A percentile compares a stretch with the other conserved stretches of the same genome.
Evolutionary conservation across 2,113 vertebrate species (phyloP).

Genomic region (Mesocricetus auratus): DNA sequence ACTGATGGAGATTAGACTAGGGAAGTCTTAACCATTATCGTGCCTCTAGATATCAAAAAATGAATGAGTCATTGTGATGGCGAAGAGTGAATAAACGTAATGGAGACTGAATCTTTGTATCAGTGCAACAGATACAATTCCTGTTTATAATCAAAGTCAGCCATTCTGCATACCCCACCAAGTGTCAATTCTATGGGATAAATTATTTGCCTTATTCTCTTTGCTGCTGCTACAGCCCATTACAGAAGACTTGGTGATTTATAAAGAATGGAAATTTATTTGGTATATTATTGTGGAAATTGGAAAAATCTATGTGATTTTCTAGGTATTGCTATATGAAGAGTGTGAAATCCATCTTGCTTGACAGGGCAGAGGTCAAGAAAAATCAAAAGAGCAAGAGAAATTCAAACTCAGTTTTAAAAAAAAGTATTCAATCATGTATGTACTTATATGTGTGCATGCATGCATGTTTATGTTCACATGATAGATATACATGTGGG

Average conservation of each 20-base stretch:
- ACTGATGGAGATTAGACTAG: background rate
- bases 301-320: background rate
- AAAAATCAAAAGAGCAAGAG: background rate
- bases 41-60: background rate
- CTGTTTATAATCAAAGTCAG: background rate
- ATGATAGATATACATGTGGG: background rate
- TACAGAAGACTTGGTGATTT: background rate
- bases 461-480: background rate
- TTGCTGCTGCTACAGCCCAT: background rate
- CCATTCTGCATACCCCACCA: background rate
- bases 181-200: background rate
- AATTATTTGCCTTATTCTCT: background rate
- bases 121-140: background rate
- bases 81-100: background rate
- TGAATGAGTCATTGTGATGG: background rate
- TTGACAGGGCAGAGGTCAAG: background rate
- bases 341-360: no score
- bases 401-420: background rate
- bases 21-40: background rate
- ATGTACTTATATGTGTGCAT: background rate
- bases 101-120: background rate
- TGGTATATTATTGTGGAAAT: background rate
- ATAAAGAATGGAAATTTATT: background rate
- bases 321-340: no score
- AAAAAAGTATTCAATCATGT: background rate